These are phyloP conservation scores for Drosophila lutescens DNA, from an alignment of 2,888 invertebrate genomes.

Conservation along the genomic window DNA sequence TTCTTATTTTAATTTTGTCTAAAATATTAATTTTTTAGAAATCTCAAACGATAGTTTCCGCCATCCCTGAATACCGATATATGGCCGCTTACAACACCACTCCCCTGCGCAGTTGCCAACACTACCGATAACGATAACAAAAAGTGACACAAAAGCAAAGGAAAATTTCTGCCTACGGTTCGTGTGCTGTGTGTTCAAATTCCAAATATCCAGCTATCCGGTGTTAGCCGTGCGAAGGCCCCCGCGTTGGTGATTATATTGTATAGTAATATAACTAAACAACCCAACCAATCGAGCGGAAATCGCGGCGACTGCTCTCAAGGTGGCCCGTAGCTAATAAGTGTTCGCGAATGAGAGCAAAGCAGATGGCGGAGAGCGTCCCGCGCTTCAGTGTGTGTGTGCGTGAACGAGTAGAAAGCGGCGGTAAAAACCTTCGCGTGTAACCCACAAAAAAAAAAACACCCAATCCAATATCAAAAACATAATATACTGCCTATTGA, in stretches of 20 bases:
- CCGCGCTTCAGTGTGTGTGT: conserved; percentile 51
- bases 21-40: too few relatives aligned
- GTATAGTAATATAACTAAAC: background rate
- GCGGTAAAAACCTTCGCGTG: conserved; percentile 68
- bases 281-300: conserved; percentile 3
- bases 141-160: conserved; percentile 17
- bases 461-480: background rate
- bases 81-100: background rate
- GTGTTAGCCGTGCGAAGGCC: background rate
- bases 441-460: conserved; percentile 17
- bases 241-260: background rate
- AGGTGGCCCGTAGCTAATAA: conserved; percentile 65
- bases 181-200: conserved; percentile 1
- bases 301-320: conserved; percentile 6
- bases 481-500: background rate
- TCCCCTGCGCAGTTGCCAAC: too few relatives aligned
- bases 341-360: conserved; percentile 77
- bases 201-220: background rate
- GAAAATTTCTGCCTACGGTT: background rate
- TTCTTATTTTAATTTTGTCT: too few relatives aligned
- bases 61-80: background rate
- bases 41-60: background rate
- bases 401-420: conserved; percentile 72
- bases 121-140: conserved; percentile 4
- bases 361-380: conserved; percentile 77